phyloP scores from a whole-genome alignment of 53 echinoderm and acorn worm genomes.

The Hippasteria phrygiana region DNA sequence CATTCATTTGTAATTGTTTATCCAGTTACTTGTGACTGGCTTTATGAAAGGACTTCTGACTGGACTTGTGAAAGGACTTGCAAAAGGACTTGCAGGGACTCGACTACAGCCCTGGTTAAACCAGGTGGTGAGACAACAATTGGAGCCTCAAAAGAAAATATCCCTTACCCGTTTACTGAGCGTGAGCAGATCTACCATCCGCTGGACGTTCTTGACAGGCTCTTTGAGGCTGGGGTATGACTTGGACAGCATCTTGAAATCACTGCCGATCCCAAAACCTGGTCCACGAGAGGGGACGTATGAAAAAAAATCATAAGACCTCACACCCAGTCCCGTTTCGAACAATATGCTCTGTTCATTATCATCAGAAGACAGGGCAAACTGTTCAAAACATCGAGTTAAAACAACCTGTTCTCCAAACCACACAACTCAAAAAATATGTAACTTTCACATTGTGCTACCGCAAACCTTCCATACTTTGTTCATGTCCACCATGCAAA shows the following conservation, averaged over 20 bases:
- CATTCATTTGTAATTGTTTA: no score
- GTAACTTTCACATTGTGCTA: no score
- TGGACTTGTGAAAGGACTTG: no score
- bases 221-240: conserved; percentile 77
- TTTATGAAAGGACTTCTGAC: no score
- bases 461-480: background rate
- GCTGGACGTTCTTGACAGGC: conserved; percentile 33
- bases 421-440: no score
- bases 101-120: background rate
- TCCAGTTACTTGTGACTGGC: no score
- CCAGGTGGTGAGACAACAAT: background rate
- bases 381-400: background rate
- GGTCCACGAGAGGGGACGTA: no score
- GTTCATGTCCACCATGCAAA: background rate
- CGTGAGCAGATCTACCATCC: conserved; percentile 72
- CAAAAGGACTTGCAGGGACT: no score
- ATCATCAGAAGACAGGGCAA: background rate
- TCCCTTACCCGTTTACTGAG: conserved; percentile 72
- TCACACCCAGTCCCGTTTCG: no score
- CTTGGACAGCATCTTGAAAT: conserved; percentile 79
- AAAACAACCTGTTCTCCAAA: background rate
- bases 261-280: conserved; percentile 86
- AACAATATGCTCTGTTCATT: no score
- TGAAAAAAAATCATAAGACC: no score
- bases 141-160: background rate